Conservation (phyloP, 1,140 invertebrate genomes). For the Galleria mellonella region DNA sequence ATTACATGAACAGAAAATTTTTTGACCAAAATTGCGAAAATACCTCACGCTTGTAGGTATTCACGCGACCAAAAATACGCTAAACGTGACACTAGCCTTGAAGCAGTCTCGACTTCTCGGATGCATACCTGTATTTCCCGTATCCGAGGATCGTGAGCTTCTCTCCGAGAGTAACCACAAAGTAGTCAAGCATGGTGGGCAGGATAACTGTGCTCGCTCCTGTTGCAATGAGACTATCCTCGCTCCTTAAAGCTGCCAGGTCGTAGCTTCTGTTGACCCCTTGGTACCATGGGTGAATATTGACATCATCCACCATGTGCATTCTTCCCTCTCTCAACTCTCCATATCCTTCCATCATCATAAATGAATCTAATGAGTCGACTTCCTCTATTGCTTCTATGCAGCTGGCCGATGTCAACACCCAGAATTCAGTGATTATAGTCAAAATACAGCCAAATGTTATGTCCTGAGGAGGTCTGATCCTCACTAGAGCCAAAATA, state of each 20-base stretch:
- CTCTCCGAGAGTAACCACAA: conserved; percentile 36
- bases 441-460: conserved; percentile 48
- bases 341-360: conserved; percentile 36
- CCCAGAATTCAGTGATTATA: conserved; percentile 36
- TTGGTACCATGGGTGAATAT: conserved; percentile 40
- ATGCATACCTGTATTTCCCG: conserved; percentile 45
- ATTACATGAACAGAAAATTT: too few species aligned
- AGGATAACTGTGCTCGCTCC: conserved; percentile 8
- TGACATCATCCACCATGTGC: conserved; percentile 31
- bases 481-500: conserved; percentile 43
- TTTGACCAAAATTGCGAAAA: too few species aligned
- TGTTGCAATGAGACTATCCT: conserved; percentile 11
- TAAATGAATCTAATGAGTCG: conserved; percentile 41
- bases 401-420: conserved; percentile 56
- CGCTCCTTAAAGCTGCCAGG: conserved; percentile 32
- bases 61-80: too few species aligned
- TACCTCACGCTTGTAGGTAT: too few species aligned
- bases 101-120: too few species aligned
- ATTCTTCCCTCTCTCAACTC: conserved; percentile 7
- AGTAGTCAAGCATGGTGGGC: conserved; percentile 31
- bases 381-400: conserved; percentile 47
- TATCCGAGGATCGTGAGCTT: conserved; percentile 35
- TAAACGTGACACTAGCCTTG: too few species aligned
- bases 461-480: conserved; percentile 24
- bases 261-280: conserved; percentile 37